Evolutionary conservation across 1,140 invertebrate genomes (phyloP).

Genomic region (Druon quercuslanigerum): DNA sequence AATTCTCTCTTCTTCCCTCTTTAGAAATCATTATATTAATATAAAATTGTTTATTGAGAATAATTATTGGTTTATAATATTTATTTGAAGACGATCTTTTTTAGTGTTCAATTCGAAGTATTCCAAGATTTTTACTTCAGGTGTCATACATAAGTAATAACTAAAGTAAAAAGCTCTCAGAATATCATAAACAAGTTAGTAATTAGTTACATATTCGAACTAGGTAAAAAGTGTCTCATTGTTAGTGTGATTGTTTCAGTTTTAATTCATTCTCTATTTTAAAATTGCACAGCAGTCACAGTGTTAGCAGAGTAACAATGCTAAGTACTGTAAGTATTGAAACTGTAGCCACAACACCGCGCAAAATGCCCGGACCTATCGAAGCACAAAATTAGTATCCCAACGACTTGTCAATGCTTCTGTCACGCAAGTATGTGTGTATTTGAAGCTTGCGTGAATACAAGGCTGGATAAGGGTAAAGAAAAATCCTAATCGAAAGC

Average conservation of each 20-base stretch:
- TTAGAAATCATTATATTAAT: no score
- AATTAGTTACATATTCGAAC: slow-evolving; percentile 3
- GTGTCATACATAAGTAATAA: no score
- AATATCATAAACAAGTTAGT: not conserved
- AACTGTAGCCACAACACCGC: slow-evolving; percentile 16
- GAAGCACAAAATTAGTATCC: slow-evolving; percentile 51
- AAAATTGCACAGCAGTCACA: slow-evolving; percentile 8
- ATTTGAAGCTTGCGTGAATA: slow-evolving; percentile 18
- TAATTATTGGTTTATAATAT: no score
- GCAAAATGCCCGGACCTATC: slow-evolving; percentile 37
- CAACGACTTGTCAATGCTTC: slow-evolving; percentile 40
- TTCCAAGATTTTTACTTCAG: no score
- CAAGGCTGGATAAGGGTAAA: not conserved
- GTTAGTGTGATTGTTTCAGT: slow-evolving; percentile 9
- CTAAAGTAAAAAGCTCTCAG: not conserved
- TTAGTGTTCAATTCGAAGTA: no score
- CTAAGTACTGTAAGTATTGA: slow-evolving; percentile 19
- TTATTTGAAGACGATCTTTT: no score
- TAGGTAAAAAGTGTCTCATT: not conserved
- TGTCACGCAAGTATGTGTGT: slow-evolving; percentile 50
- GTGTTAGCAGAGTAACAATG: slow-evolving; percentile 9
- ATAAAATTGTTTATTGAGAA: no score
- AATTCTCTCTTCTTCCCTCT: no score
- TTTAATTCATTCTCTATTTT: slow-evolving; percentile 8
- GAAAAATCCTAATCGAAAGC: slow-evolving; percentile 3